Percentiles rank a stretch among this genome's conserved stretches.
Evolutionary conservation across 2,797 vertebrate genomes (phyloP).

Genomic region (Manis pentadactyla): DNA sequence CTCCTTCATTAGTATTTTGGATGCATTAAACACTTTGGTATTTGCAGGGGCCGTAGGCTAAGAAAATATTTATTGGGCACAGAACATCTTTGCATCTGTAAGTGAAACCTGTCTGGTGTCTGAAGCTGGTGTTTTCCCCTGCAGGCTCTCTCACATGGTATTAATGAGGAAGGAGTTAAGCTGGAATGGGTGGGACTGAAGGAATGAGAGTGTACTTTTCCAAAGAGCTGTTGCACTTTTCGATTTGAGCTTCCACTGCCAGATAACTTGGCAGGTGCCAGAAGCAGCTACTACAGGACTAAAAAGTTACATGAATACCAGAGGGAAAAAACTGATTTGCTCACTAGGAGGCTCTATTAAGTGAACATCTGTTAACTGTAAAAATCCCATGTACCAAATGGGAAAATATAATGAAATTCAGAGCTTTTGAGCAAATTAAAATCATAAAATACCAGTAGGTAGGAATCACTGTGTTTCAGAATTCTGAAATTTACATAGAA

Average conservation of each 20-base stretch:
- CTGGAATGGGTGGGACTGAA: conserved; percentile 49
- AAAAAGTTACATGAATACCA: conserved; percentile 76
- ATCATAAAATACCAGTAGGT: conserved; percentile 80
- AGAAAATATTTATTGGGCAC: conserved; percentile 81
- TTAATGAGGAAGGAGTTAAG: conserved; percentile 79
- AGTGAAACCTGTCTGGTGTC: conserved; percentile 76
- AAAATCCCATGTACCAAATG: conserved; percentile 77
- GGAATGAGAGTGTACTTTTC: conserved; percentile 58
- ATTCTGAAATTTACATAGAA: conserved; percentile 71
- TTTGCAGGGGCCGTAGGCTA: conserved; percentile 79
- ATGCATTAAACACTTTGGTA: conserved; percentile 71
- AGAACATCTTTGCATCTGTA: conserved; percentile 79
- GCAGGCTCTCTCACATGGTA: conserved; percentile 50
- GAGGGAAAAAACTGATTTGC: conserved; percentile 76
- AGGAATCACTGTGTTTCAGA: conserved; percentile 70
- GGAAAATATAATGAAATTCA: conserved; percentile 81
- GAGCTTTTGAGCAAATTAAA: conserved; percentile 83
- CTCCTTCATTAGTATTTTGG: conserved; percentile 64
- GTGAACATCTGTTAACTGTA: conserved; percentile 85
- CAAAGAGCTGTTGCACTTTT: conserved; percentile 63
- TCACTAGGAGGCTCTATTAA: conserved; percentile 79
- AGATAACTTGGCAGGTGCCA: conserved; percentile 68
- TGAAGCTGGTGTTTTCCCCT: conserved; percentile 67
- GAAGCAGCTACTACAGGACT: conserved; percentile 62
- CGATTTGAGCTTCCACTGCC: conserved; percentile 14